phyloP scores from a whole-genome alignment of 2,113 vertebrate genomes.

The Asarcornis scutulata region DNA sequence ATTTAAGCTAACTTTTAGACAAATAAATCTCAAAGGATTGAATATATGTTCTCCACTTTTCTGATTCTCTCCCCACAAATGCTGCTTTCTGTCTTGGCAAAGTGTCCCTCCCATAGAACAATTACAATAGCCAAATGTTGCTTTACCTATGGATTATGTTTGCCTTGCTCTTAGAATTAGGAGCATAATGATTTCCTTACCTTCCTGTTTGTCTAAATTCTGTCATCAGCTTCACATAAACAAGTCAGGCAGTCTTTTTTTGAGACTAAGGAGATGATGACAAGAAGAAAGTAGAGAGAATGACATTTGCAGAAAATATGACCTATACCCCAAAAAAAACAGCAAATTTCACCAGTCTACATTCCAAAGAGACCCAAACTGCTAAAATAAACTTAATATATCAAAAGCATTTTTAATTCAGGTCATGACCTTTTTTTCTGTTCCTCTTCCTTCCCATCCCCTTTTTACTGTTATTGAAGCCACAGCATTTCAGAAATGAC shows the following conservation, averaged over 20 bases:
- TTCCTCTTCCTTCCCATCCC: neutral
- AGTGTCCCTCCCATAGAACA: neutral
- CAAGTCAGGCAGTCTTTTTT: constrained; percentile 9
- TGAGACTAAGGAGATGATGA: neutral
- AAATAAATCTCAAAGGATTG: constrained; percentile 38
- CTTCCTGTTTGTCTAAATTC: constrained; percentile 39
- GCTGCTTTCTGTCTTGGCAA: neutral
- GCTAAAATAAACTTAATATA: constrained; percentile 8
- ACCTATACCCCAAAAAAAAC: neutral
- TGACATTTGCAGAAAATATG: neutral
- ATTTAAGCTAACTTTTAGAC: constrained; percentile 51
- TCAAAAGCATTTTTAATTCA: neutral
- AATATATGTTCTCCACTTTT: constrained; percentile 43
- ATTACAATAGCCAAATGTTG: constrained; percentile 55
- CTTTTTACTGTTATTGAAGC: neutral
- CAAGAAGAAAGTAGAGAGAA: constrained; percentile 10
- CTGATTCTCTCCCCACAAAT: neutral
- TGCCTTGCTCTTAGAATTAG: constrained; percentile 9
- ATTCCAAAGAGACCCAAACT: neutral
- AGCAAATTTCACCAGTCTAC: neutral
- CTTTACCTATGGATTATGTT: constrained; percentile 28
- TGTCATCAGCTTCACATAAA: constrained; percentile 39
- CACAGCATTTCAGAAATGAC: neutral
- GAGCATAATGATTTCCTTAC: neutral
- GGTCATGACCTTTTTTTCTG: neutral